Base-by-base conservation (phyloP, 2,113 vertebrate species). In the Butorides virescens region DNA sequence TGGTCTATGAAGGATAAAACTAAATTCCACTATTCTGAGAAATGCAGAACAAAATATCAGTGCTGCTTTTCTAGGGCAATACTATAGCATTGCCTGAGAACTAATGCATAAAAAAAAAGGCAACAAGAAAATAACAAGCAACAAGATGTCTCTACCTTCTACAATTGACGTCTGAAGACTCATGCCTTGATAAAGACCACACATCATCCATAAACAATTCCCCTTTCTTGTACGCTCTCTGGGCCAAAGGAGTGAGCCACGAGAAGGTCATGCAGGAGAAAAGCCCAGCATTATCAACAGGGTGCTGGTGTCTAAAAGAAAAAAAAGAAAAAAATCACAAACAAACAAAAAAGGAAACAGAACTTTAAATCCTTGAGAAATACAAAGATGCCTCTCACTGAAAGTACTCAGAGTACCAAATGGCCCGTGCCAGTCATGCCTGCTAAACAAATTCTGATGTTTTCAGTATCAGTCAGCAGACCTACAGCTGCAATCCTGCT, bases 261-360 rank as follows among this genome's bases (percentile, higher is more conserved):
- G 98, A 99, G 91, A 99, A 99, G 11, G 99, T 99, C 99, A 99
- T 99, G 74, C 98, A 99, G 95, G 99, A 99, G 89, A 99, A 99
- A 61, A 99, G 98, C 52, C 99, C 99, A 72, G 99, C 99, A 68
- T 98, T 99, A 98, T 99, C 99, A 92, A 99, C 98, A 15, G 99
- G 99, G 94, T 99, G 99, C 95, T 97, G 94, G 92, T 99, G 98
- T 97, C 99, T 99, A 76, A 32, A 92, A 94, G 85, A 62, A 83
- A n/a, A 42, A 66, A 32, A 83, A 67, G 39, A 44, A 15, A 44
- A 15, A 44, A 20, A 18, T 10, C 30, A 61, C 12, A 50, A 85
- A 56, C 58, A 77, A 44, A 70, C n/a, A 23, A 63, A 61, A 77
- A 66, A 72, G 50, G 44, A 91, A 90, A 90, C 13, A 75, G 21